phyloP scores from a whole-genome alignment of 2,797 vertebrate genomes.

The Karalla daura region DNA sequence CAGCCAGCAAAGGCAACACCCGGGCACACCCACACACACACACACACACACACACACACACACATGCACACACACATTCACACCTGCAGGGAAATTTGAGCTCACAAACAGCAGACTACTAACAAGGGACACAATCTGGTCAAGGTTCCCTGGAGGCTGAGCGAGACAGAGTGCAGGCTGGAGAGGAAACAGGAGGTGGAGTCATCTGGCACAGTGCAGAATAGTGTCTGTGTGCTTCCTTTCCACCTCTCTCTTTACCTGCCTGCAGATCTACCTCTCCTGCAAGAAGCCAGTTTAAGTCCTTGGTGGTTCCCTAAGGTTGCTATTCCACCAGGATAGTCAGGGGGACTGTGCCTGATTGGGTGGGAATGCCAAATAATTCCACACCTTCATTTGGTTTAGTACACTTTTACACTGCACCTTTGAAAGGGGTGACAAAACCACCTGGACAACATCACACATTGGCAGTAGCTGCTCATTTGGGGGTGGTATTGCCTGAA shows the following conservation, averaged over 20 bases:
- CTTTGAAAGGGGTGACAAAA: too few species aligned
- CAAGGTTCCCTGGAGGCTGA: slow-evolving; percentile 42
- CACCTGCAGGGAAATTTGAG: slow-evolving; percentile 42
- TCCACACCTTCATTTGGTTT: too few species aligned
- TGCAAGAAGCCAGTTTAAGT: too few species aligned
- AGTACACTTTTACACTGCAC: too few species aligned
- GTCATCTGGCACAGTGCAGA: slow-evolving; percentile 32
- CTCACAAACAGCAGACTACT: slow-evolving; percentile 49
- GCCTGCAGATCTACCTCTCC: not conserved
- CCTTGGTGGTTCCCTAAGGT: too few species aligned
- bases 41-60: slow-evolving; percentile 15
- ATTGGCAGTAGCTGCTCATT: too few species aligned
- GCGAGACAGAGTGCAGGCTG: slow-evolving; percentile 8
- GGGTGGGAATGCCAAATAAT: too few species aligned
- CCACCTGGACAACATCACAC: too few species aligned
- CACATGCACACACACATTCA: slow-evolving; percentile 11
- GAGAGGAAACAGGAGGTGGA: slow-evolving; percentile 19
- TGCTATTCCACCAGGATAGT: too few species aligned
- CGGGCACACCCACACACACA: slow-evolving; percentile 7
- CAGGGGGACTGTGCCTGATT: too few species aligned
- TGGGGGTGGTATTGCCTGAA: too few species aligned
- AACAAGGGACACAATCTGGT: slow-evolving; percentile 66
- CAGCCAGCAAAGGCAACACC: slow-evolving; percentile 13
- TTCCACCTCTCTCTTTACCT: not conserved
- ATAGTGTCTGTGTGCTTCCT: not conserved